A percentile compares a stretch with the other conserved stretches of the same genome.
phyloP scores from a whole-genome alignment of 1,140 invertebrate genomes.

The Popillia japonica region DNA sequence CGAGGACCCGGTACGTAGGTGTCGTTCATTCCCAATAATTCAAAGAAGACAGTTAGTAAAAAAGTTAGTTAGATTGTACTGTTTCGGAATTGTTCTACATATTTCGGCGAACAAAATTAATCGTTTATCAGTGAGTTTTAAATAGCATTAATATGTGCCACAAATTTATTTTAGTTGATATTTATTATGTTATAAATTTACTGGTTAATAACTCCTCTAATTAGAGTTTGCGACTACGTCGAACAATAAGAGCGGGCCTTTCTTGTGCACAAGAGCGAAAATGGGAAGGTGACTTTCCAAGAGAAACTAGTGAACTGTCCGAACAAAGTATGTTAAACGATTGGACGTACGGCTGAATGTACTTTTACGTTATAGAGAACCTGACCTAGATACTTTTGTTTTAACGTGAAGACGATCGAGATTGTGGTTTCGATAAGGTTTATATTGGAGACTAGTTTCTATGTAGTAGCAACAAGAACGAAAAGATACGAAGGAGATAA shows the following conservation, averaged over 20 bases:
- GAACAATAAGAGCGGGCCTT: neutral
- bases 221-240: neutral
- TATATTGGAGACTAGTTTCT: neutral
- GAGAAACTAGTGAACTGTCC: neutral
- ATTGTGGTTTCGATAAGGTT: slow-evolving; percentile 4
- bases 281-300: slow-evolving; percentile 14
- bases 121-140: too few species aligned
- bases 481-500: neutral
- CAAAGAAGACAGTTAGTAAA: too few species aligned
- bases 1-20: too few species aligned
- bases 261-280: slow-evolving; percentile 9
- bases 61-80: too few species aligned
- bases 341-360: neutral
- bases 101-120: too few species aligned
- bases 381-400: neutral
- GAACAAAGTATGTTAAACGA: slow-evolving; percentile 6
- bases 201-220: neutral
- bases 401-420: neutral
- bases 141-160: too few species aligned
- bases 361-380: neutral
- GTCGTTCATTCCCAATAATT: too few species aligned
- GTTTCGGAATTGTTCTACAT: too few species aligned
- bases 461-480: neutral
- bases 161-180: too few species aligned
- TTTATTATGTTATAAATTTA: neutral